Evolutionary conservation across 2,888 invertebrate species (phyloP).

Genomic region (Reticulitermes lucifugus): DNA sequence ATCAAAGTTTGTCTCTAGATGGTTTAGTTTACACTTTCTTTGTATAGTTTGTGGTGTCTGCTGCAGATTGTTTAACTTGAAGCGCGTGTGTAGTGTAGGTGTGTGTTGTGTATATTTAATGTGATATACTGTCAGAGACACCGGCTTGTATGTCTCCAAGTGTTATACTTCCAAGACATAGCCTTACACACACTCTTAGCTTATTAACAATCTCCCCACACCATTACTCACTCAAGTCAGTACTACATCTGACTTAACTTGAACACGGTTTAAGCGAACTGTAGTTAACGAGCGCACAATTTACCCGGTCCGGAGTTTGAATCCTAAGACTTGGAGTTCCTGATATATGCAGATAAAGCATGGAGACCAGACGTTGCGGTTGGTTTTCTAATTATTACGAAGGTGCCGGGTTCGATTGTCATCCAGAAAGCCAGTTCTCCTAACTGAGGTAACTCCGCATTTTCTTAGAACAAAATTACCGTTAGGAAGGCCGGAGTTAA

Average conservation of each 20-base stretch:
- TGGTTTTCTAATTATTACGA: no score
- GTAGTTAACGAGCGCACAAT: no score
- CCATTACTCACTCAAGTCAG: conserved; percentile 2
- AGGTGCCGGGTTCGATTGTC: no score
- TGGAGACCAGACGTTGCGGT: no score
- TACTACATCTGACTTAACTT: background rate
- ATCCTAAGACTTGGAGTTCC: no score
- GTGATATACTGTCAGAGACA: conserved; percentile 64
- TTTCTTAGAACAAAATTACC: no score
- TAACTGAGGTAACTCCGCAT: no score
- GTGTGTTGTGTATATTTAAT: conserved; percentile 56
- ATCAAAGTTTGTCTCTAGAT: conserved; percentile 34
- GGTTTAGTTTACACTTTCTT: conserved; percentile 42
- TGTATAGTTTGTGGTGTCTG: conserved; percentile 58
- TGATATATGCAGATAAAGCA: no score
- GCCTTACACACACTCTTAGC: conserved; percentile 16
- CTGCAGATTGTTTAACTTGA: conserved; percentile 60
- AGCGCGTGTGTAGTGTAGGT: conserved; percentile 23
- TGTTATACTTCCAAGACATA: conserved; percentile 23
- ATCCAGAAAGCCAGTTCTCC: no score
- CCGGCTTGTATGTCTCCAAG: conserved; percentile 15
- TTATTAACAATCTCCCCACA: conserved; percentile 7
- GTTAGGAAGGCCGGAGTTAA: no score
- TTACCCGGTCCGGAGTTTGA: no score
- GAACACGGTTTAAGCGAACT: no score